Evolutionary conservation across 2,888 invertebrate genomes (phyloP).

Genomic region (Aproaerema taeniolella): DNA sequence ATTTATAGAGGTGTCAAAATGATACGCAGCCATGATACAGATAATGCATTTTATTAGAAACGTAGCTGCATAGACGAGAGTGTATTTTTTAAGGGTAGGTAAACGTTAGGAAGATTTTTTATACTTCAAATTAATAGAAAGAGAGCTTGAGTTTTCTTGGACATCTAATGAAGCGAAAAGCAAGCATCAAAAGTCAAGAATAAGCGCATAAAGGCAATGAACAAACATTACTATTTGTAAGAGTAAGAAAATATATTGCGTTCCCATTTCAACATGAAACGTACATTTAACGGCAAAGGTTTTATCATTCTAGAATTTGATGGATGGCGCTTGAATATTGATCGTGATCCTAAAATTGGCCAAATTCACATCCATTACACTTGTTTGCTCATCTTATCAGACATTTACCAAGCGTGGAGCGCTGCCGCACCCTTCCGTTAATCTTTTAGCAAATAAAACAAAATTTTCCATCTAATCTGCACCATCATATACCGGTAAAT

Average conservation of each 20-base stretch:
- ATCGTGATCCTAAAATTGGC: slow-evolving; percentile 2
- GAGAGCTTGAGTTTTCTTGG: too few relatives aligned
- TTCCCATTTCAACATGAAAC: slow-evolving; percentile 1
- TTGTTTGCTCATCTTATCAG: slow-evolving; percentile 33
- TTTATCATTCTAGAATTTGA: slow-evolving; percentile 7
- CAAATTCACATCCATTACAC: slow-evolving; percentile 21
- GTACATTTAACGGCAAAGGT: too few relatives aligned
- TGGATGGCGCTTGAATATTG: background rate
- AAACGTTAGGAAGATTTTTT: too few relatives aligned
- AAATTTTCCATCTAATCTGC: background rate
- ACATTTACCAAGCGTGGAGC: slow-evolving; percentile 30
- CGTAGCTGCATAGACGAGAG: background rate
- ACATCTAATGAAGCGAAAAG: background rate
- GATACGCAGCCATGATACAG: slow-evolving; percentile 33
- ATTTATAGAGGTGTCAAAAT: slow-evolving; percentile 59
- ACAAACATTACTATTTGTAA: too few relatives aligned
- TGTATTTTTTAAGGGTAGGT: too few relatives aligned
- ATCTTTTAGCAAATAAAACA: background rate
- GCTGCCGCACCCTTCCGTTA: slow-evolving; percentile 30
- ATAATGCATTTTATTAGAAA: slow-evolving; percentile 21
- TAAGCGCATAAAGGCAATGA: too few relatives aligned
- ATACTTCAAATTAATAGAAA: too few relatives aligned
- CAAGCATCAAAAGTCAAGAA: background rate
- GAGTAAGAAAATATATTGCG: background rate
- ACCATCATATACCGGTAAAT: background rate